Evolutionary conservation across 2,797 vertebrate genomes (phyloP).

Genomic region (Danio tinwini): DNA sequence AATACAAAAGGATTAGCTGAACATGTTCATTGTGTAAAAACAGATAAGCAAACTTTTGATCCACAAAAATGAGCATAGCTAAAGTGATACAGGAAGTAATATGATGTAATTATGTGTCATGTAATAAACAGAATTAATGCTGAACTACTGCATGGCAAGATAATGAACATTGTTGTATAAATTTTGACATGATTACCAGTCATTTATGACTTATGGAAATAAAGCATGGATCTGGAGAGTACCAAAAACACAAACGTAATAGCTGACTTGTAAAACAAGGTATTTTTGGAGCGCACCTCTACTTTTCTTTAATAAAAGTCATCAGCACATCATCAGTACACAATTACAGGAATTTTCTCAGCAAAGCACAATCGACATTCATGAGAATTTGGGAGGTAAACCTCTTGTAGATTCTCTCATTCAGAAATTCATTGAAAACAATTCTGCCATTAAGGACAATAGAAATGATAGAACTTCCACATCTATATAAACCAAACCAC

Average conservation of each 20-base stretch:
- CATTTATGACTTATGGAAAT: not conserved
- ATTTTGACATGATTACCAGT: no score
- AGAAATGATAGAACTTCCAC: slow-evolving; percentile 49
- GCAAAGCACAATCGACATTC: not conserved
- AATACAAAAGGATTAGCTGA: not conserved
- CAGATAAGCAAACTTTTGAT: not conserved
- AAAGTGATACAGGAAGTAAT: not conserved
- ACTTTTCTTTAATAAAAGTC: not conserved
- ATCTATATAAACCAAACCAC: not conserved
- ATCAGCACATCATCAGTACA: not conserved
- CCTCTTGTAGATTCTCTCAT: slow-evolving; percentile 42
- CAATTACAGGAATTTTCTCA: slow-evolving; percentile 1
- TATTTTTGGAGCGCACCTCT: not conserved
- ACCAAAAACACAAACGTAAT: no score
- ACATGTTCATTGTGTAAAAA: not conserved
- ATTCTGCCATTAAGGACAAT: not conserved
- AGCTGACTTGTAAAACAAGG: not conserved
- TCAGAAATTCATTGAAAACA: slow-evolving; percentile 28
- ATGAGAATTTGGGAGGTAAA: slow-evolving; percentile 10
- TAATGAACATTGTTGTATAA: not conserved
- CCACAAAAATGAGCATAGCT: not conserved
- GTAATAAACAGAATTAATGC: no score
- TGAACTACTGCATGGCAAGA: not conserved
- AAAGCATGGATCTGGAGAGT: not conserved
- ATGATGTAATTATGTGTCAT: not conserved